Evolutionary conservation across 1,140 invertebrate genomes (phyloP).

Genomic region (Cataglyphis hispanica): DNA sequence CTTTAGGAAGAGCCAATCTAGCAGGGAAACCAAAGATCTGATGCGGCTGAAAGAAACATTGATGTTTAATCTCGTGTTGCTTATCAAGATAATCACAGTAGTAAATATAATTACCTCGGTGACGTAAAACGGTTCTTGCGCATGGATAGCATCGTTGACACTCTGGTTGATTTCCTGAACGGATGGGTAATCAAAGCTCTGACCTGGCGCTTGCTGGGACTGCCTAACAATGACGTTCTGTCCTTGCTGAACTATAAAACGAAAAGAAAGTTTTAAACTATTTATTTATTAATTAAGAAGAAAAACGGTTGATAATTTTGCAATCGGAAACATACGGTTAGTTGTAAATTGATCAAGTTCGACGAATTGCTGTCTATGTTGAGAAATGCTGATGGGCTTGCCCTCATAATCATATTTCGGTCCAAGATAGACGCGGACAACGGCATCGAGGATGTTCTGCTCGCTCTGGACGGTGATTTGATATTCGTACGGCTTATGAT

Average conservation of each 20-base stretch:
- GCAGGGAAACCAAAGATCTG: conserved; percentile 88
- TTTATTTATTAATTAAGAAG: not conserved
- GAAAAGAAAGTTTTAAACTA: conserved; percentile 34
- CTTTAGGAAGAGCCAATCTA: conserved; percentile 88
- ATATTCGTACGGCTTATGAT: conserved; percentile 90
- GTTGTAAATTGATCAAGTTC: conserved; percentile 90
- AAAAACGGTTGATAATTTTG: not conserved
- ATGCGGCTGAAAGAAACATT: conserved; percentile 79
- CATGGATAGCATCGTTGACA: conserved; percentile 84
- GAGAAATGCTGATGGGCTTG: conserved; percentile 87
- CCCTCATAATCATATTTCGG: conserved; percentile 88
- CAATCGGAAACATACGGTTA: conserved; percentile 82
- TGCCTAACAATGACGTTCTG: conserved; percentile 89
- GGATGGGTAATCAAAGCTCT: conserved; percentile 89
- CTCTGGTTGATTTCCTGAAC: conserved; percentile 87
- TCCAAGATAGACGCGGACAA: conserved; percentile 87
- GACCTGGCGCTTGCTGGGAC: conserved; percentile 89
- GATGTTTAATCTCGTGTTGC: not conserved
- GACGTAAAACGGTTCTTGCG: conserved; percentile 85
- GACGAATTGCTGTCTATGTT: conserved; percentile 88
- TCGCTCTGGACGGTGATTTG: conserved; percentile 86
- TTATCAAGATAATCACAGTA: not conserved
- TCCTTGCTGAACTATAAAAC: conserved; percentile 87
- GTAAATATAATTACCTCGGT: conserved; percentile 80
- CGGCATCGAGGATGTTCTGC: conserved; percentile 81